Percentiles rank a stretch among this genome's conserved stretches.
Evolutionary conservation across 2,113 vertebrate genomes (phyloP).

Genomic region (Apodemus sylvaticus): DNA sequence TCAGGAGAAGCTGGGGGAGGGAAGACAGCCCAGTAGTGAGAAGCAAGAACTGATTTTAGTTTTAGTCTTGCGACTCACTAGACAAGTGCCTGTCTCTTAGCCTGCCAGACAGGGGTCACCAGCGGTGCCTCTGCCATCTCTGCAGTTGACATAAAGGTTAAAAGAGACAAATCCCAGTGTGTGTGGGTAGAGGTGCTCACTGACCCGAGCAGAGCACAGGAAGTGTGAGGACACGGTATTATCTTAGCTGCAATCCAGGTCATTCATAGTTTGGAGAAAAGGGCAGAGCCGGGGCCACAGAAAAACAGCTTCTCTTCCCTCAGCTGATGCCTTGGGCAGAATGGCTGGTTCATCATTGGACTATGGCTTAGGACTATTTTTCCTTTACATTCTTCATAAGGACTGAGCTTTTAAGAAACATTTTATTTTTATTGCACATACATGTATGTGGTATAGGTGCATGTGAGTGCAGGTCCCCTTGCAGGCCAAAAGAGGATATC

Average conservation of each 20-base stretch:
- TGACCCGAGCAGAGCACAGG: not conserved
- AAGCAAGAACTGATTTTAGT: not conserved
- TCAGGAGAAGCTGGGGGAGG: not conserved
- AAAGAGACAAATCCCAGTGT: not conserved
- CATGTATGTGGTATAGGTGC: not conserved
- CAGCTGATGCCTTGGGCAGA: not conserved
- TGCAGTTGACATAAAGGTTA: not conserved
- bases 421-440: not conserved
- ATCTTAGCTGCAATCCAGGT: not conserved
- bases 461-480: not conserved
- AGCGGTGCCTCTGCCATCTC: not conserved
- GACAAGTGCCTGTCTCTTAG: not conserved
- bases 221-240: not conserved
- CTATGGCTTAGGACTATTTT: not conserved
- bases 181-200: not conserved
- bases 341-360: not conserved
- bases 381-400: not conserved
- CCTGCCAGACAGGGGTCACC: not conserved
- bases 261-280: not conserved
- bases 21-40: not conserved
- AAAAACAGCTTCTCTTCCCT: not conserved
- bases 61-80: not conserved
- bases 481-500: not conserved
- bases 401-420: not conserved
- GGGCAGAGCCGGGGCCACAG: not conserved